Base-by-base conservation (phyloP, 35 echinoderm and acorn worm species). In the Patiria miniata region DNA sequence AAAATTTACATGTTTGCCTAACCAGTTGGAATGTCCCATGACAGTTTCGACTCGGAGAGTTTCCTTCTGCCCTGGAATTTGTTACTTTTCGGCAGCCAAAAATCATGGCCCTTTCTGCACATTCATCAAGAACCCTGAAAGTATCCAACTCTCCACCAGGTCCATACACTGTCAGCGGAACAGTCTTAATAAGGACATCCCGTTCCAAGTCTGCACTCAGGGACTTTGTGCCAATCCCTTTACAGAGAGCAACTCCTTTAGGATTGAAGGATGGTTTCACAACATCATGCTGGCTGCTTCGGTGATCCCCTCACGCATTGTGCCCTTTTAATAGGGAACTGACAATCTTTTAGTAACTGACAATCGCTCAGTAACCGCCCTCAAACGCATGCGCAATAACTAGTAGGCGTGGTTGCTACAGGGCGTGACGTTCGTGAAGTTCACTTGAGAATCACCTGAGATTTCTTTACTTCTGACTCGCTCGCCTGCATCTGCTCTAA, bases 1-100 rank as follows among this genome's bases (percentile, higher is more conserved):
- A 50, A 81, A 42, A 39, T 81, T 19, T 6, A 81, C 79, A 81
- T 7, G 44, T 81, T 81, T 81, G 36, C 79, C 79, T 47, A 18
- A 19, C 79, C 79, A 81, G 79, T 81, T 39, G 23, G 34, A 42
- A 6, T 81, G 14, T 50, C 79, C 79, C 51, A 52, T 47, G 12
- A 81, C 79, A 2, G 79, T 81, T 40, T 42, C 51, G 18, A 81
- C 79, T 40, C 51, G 12, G 4, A 81, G 34, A 50, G 79, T 8
- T 39, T 83, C 51, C 56, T 83, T 22, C 36, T 29, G 1, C 36
- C 18, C 17, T 33, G 16, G 5, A 55, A 83, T 55, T 30, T 26
- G 8, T 1, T n/a, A 44, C 37, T 37, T 29, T 7, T 83, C 36
- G 1, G 53, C 30, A 21, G 56, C 23, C 36, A 1, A 32, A 7